Conservation (phyloP, 2,797 vertebrate genomes). For the Anguilla obscura region DNA sequence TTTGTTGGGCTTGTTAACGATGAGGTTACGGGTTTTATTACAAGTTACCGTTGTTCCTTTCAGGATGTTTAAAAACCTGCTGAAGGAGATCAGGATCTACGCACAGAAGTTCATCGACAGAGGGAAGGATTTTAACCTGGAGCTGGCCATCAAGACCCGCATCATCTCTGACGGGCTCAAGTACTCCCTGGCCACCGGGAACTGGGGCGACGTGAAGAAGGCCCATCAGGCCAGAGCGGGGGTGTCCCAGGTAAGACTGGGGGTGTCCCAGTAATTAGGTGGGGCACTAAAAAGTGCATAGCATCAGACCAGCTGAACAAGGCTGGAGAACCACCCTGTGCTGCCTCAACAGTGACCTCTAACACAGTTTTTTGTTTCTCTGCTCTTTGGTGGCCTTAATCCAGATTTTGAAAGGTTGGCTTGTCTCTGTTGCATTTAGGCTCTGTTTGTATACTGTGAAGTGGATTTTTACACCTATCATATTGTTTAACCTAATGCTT, state of each 20-base stretch:
- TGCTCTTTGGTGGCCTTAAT: too few species aligned
- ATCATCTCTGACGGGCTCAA: constrained; percentile 98
- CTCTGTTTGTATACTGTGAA: too few species aligned
- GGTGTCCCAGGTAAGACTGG: constrained; percentile 79
- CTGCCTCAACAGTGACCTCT: not conserved
- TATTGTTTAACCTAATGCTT: too few species aligned
- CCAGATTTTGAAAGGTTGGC: too few species aligned
- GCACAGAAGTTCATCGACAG: constrained; percentile 97
- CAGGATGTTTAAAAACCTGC: constrained; percentile 98
- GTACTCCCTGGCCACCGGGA: constrained; percentile 95
- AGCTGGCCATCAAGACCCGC: constrained; percentile 94
- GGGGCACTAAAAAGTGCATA: not conserved
- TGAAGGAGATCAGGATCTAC: constrained; percentile 97
- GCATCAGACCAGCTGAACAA: not conserved
- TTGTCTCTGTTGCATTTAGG: too few species aligned
- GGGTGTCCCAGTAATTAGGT: not conserved
- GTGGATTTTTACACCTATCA: too few species aligned
- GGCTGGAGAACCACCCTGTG: not conserved
- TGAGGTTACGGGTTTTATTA: not conserved
- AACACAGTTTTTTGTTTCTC: too few species aligned
- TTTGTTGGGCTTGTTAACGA: not conserved
- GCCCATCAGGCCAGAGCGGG: constrained; percentile 97
- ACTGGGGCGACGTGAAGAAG: constrained; percentile 99
- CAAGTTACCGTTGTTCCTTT: constrained; percentile 28
- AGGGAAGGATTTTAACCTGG: constrained; percentile 97